Evolutionary conservation across 2,797 vertebrate genomes (phyloP).

Genomic region (Trematomus bernacchii): DNA sequence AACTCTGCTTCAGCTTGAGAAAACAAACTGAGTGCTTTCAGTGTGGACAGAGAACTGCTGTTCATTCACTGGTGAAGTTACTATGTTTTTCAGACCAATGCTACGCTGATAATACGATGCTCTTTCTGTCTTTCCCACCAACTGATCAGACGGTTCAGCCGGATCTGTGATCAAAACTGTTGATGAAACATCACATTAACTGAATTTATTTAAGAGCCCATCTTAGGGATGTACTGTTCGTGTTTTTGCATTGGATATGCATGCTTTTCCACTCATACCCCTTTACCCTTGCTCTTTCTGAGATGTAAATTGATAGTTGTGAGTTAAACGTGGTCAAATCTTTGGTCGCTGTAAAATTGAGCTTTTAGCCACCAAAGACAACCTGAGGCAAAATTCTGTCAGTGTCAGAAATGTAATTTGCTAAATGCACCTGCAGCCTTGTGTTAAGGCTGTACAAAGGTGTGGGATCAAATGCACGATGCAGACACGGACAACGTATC

Average conservation of each 20-base stretch:
- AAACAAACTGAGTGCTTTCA: conserved; percentile 33
- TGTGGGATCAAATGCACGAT: too few relatives aligned
- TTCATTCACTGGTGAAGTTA: conserved; percentile 10
- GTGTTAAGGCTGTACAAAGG: too few relatives aligned
- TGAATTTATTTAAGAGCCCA: too few relatives aligned
- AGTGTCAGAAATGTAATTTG: not conserved
- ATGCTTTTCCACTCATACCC: too few relatives aligned
- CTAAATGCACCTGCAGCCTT: not conserved
- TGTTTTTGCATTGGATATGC: too few relatives aligned
- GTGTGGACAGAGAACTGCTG: conserved; percentile 22
- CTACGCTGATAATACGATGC: not conserved
- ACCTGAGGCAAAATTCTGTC: not conserved
- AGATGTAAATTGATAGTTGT: not conserved
- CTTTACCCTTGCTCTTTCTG: not conserved
- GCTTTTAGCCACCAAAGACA: too few relatives aligned
- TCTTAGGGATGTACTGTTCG: too few relatives aligned
- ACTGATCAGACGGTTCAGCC: not conserved
- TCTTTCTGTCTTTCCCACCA: not conserved
- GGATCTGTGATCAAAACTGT: not conserved
- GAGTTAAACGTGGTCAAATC: not conserved
- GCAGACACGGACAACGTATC: too few relatives aligned
- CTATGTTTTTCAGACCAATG: not conserved
- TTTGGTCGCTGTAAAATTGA: too few relatives aligned
- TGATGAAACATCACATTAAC: too few relatives aligned
- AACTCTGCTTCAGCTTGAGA: conserved; percentile 16